phyloP scores from a whole-genome alignment of 2,888 invertebrate genomes.

The Lomographa bimaculata region DNA sequence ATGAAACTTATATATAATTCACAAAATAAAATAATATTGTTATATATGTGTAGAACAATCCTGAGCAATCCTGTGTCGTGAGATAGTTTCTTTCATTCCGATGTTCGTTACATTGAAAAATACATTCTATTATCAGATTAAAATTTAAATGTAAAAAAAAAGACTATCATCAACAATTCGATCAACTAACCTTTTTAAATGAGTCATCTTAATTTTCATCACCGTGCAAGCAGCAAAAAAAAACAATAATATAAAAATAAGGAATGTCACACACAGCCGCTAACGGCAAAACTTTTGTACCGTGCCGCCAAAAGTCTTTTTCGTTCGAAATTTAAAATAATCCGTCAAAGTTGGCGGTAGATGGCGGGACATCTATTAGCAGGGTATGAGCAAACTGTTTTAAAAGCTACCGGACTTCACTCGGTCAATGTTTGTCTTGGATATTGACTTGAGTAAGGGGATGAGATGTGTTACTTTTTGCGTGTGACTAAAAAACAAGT shows the following conservation, averaged over 20 bases:
- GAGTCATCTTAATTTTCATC: too few relatives aligned
- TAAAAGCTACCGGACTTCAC: slow-evolving; percentile 79
- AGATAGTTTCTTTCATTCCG: too few relatives aligned
- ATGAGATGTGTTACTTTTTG: slow-evolving; percentile 40
- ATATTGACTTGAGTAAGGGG: slow-evolving; percentile 48
- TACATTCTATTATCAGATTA: too few relatives aligned
- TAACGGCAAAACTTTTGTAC: slow-evolving; percentile 31
- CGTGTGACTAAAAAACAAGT: slow-evolving; percentile 23
- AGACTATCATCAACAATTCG: too few relatives aligned
- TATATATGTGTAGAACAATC: too few relatives aligned
- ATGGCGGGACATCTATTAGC: slow-evolving; percentile 76
- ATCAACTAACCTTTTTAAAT: too few relatives aligned
- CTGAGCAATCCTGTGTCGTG: too few relatives aligned
- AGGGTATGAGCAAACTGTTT: slow-evolving; percentile 63
- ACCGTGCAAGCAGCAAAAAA: too few relatives aligned
- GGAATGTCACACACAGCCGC: slow-evolving; percentile 41
- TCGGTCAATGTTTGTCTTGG: slow-evolving; percentile 65
- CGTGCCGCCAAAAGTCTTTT: slow-evolving; percentile 32
- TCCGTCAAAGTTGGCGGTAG: slow-evolving; percentile 25
- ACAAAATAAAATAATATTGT: too few relatives aligned
- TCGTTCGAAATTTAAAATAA: slow-evolving; percentile 46
- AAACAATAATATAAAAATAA: slow-evolving; percentile 21
- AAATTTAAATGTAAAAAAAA: too few relatives aligned
- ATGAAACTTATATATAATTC: too few relatives aligned
- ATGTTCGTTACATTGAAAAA: too few relatives aligned